phyloP scores from a whole-genome alignment of 2,888 invertebrate species.

The Rhyacophila evoluta region DNA sequence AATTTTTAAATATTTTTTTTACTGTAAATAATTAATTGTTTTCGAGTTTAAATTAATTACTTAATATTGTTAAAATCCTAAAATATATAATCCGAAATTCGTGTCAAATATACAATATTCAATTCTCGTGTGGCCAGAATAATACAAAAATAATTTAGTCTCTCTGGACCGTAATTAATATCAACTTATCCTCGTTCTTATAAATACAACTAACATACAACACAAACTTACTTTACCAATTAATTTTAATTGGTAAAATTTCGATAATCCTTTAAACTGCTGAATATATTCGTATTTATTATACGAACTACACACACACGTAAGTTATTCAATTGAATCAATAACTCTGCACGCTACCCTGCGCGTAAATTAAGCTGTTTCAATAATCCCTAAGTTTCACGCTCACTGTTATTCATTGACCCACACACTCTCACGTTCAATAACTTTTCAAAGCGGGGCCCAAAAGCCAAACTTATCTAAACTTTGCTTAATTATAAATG shows the following conservation, averaged over 20 bases:
- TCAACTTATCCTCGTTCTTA: too few relatives aligned
- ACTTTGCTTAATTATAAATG: conserved; percentile 4
- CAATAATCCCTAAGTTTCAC: conserved; percentile 18
- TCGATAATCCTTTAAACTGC: background rate
- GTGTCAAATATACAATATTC: too few relatives aligned
- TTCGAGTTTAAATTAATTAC: too few relatives aligned
- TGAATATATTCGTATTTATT: background rate
- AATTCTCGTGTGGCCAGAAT: too few relatives aligned
- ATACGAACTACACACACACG: background rate
- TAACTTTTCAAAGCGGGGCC: background rate
- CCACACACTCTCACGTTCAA: background rate
- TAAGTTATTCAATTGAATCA: conserved; percentile 3
- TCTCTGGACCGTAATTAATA: too few relatives aligned
- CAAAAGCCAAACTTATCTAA: background rate
- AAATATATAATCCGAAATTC: too few relatives aligned
- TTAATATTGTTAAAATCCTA: too few relatives aligned
- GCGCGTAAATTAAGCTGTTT: conserved; percentile 14
- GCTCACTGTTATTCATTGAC: background rate
- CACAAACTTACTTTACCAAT: background rate
- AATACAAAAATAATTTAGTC: too few relatives aligned
- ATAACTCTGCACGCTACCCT: background rate
- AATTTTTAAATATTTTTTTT: too few relatives aligned
- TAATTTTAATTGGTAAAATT: background rate
- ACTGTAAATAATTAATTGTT: too few relatives aligned
- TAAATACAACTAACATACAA: background rate